Evolutionary conservation across 2,888 invertebrate genomes (phyloP).

Genomic region (Trichogramma evanescens): DNA sequence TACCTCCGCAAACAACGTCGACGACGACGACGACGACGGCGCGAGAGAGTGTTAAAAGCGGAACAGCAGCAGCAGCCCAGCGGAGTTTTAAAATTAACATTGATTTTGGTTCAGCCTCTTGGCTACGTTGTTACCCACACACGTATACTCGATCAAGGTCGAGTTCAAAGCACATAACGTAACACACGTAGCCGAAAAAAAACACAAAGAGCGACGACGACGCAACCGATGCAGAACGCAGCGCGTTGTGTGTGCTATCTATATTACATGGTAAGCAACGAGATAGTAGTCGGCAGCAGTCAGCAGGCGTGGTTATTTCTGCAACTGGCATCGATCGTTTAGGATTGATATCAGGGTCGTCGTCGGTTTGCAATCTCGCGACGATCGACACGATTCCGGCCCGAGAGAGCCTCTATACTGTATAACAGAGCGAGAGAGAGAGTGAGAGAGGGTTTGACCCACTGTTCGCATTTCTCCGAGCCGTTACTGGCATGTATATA

Average conservation of each 20-base stretch:
- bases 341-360: slow-evolving; percentile 22
- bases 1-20: too few species aligned
- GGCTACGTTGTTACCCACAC: neutral
- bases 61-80: neutral
- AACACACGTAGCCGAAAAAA: neutral
- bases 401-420: neutral
- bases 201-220: neutral
- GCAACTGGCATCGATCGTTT: slow-evolving; percentile 16
- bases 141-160: neutral
- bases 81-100: neutral
- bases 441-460: slow-evolving; percentile 6
- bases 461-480: slow-evolving; percentile 12
- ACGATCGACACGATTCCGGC: slow-evolving; percentile 9
- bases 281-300: neutral
- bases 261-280: too few species aligned
- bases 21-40: too few species aligned
- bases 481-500: too few species aligned
- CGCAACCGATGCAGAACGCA: neutral
- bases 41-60: neutral
- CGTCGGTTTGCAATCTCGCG: slow-evolving; percentile 11
- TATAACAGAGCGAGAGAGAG: neutral
- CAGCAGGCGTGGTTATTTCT: slow-evolving; percentile 15
- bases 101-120: neutral
- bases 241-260: neutral
- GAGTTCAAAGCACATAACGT: neutral